A percentile compares a stretch with the other conserved stretches of the same genome.
These are phyloP conservation scores for Dinocampus coccinellae DNA, from an alignment of 2,888 invertebrate species.

Conservation along the genomic window DNA sequence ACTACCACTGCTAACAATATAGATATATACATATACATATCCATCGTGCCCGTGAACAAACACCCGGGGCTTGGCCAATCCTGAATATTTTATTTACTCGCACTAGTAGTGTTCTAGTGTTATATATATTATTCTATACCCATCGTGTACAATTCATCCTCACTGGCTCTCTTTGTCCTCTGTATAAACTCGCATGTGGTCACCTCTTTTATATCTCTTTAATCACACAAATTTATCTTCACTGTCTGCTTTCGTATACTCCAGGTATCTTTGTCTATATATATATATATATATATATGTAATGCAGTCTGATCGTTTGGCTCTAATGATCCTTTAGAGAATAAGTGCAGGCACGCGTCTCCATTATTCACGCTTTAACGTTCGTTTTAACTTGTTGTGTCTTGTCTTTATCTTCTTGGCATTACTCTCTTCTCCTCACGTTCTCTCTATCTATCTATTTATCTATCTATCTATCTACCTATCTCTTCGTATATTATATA, in stretches of 20 bases:
- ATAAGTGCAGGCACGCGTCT: neutral
- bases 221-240: constrained; percentile 43
- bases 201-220: constrained; percentile 32
- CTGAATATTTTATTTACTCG: constrained; percentile 64
- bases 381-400: neutral
- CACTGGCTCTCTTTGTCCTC: constrained; percentile 13
- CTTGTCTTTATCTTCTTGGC: neutral
- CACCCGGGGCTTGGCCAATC: constrained; percentile 53
- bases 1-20: neutral
- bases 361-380: neutral
- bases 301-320: constrained; percentile 6
- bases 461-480: too few relatives aligned
- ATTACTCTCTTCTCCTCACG: neutral
- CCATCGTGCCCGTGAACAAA: constrained; percentile 54
- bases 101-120: constrained; percentile 37
- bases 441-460: too few relatives aligned
- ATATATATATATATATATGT: neutral
- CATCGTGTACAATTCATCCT: constrained; percentile 6
- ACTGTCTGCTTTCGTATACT: neutral
- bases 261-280: neutral
- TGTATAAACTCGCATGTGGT: constrained; percentile 18
- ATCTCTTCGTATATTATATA: too few relatives aligned
- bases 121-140: constrained; percentile 8
- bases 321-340: constrained; percentile 12
- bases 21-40: constrained; percentile 42